These are phyloP conservation scores for Sminthurinus aureus DNA, from an alignment of 2,888 invertebrate genomes.

Conservation along the genomic window DNA sequence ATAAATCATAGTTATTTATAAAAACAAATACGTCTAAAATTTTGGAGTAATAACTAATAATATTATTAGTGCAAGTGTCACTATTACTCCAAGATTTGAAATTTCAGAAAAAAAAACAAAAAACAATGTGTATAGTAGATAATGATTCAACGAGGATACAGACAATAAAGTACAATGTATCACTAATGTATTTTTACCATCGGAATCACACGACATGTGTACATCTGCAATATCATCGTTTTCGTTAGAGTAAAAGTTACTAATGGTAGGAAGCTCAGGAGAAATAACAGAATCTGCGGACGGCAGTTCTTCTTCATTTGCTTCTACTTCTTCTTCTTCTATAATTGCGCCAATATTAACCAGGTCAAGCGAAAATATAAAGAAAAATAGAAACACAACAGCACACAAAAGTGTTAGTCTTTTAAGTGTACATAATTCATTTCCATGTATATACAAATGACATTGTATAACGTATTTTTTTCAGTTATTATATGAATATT, in stretches of 20 bases:
- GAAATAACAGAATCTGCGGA: conserved; percentile 24
- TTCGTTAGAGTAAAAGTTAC: conserved; percentile 21
- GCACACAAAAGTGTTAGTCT: conserved; percentile 24
- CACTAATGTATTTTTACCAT: conserved; percentile 37
- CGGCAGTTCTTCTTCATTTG: conserved; percentile 50
- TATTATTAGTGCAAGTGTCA: background rate
- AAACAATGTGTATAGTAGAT: background rate
- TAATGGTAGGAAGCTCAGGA: conserved; percentile 22
- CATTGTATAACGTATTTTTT: too few species aligned
- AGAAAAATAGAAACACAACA: conserved; percentile 26
- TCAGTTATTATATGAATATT: too few species aligned
- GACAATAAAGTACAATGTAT: background rate
- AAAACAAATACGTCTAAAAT: background rate
- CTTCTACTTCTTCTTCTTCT: conserved; percentile 46
- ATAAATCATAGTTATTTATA: background rate
- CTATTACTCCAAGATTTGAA: too few species aligned
- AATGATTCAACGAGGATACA: background rate
- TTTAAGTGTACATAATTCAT: background rate
- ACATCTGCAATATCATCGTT: conserved; percentile 37
- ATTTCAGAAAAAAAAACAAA: background rate
- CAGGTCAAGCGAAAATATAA: conserved; percentile 19
- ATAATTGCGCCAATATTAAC: conserved; percentile 27
- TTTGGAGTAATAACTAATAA: background rate
- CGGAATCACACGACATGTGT: conserved; percentile 32
- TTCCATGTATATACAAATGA: too few species aligned